Base-by-base conservation (phyloP, 2,113 vertebrate genomes). In the Grammomys surdaster region DNA sequence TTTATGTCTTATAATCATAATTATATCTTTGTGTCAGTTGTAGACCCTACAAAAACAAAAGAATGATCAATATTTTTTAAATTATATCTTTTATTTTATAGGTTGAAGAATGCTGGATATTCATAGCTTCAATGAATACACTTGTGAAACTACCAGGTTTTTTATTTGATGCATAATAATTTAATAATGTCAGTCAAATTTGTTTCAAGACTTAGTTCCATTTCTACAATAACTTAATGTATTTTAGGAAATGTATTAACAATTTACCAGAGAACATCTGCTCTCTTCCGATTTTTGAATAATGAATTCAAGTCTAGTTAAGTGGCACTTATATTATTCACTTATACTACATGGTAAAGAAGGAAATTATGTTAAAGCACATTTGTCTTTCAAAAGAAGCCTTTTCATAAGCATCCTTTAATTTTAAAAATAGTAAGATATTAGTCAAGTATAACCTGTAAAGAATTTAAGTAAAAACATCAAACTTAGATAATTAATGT, bases 341-440 rank as follows among this genome's bases (percentile, higher is more conserved):
- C 20, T 72, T 82, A 88, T 11, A 63, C 63, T 70, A 82, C 12
- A 93, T 92, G 11, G 16, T n/a, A 88, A 90, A 90, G 33, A 85
- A 91, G 17, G 3, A 77, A 54, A 88, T 69, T 69, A 40, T 91
- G 43, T 73, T 43, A 94, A 93, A 80, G 8, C 51, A 75, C 78
- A 70, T 75, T 85, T 36, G 1, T 94, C 33, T 48, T 95, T 93
- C 58, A 95, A 40, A 95, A 80, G 86, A 28, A 93, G 11, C 1
- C 8, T 78, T 65, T 84, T 84, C 92, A n/a, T 48, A 72, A 56
- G 3, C 3, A 81, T 75, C 7, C 3, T 33, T 11, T 86, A 65
- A 91, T 93, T 86, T 10, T 7, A 8, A 73, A 58, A 19, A 89
- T 75, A 75, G 1, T 48, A 56, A 72, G 56, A 90, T 69, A 70